Evolutionary conservation across 2,113 vertebrate genomes (phyloP).

Genomic region (Cinclus cinclus): DNA sequence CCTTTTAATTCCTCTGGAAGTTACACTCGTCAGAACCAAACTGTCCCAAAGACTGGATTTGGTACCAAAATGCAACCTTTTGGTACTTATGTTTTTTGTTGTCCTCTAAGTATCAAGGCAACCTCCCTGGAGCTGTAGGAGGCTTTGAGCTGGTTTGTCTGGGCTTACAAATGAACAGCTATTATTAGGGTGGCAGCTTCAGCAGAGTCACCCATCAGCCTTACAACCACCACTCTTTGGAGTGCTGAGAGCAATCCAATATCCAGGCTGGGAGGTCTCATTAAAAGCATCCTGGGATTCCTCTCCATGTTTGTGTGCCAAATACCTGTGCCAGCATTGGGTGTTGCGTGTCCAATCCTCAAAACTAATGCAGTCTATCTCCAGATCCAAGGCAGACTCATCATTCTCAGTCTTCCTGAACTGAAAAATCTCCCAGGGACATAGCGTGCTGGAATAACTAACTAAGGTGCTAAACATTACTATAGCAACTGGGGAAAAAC

Average conservation of each 20-base stretch:
- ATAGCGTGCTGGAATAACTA: not conserved
- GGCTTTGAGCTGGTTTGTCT: not conserved
- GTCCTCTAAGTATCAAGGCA: not conserved
- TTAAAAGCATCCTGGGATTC: not conserved
- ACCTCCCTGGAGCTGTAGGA: not conserved
- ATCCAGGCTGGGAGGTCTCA: not conserved
- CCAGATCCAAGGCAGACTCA: not conserved
- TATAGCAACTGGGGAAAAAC: slow-evolving; percentile 25
- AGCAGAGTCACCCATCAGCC: not conserved
- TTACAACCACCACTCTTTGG: not conserved
- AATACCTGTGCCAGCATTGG: not conserved
- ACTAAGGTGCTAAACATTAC: slow-evolving; percentile 16
- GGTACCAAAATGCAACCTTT: not conserved
- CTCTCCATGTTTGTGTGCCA: not conserved
- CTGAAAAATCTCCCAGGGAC: not conserved
- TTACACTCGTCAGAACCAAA: not conserved
- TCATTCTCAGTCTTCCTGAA: slow-evolving; percentile 6
- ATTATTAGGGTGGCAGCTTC: not conserved
- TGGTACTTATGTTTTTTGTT: not conserved
- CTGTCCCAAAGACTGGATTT: not conserved
- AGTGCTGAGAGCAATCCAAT: rapidly evolving
- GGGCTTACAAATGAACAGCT: not conserved
- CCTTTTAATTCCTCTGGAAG: not conserved
- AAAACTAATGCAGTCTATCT: not conserved
- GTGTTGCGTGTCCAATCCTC: not conserved